Percentiles rank a stretch among this genome's conserved stretches.
Conservation (phyloP, 2,113 vertebrate genomes). For the Callocephalon fimbriatum region DNA sequence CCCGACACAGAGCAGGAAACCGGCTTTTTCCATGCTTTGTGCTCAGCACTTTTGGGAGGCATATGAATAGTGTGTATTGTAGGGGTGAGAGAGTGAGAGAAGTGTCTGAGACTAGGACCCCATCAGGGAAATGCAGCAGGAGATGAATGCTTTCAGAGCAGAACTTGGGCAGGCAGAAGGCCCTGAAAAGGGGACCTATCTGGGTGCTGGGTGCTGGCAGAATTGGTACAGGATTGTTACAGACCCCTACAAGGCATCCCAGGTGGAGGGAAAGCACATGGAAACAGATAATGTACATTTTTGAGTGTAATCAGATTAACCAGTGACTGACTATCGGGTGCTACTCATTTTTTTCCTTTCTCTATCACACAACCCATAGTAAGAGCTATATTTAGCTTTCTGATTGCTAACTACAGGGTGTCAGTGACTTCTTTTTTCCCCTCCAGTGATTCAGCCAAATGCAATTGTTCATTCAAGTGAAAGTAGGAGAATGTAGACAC, state of each 20-base stretch:
- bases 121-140: fast-evolving
- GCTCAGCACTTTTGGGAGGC: neutral
- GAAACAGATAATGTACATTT: fast-evolving
- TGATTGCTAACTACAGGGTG: slow-evolving; percentile 13
- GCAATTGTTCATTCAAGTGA: neutral
- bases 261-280: fast-evolving
- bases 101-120: neutral
- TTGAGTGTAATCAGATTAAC: neutral
- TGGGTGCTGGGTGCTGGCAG: neutral
- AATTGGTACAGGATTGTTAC: neutral
- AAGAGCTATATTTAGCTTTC: slow-evolving; percentile 39
- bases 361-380: neutral
- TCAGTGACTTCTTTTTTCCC: slow-evolving; percentile 23
- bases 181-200: fast-evolving
- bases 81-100: no score
- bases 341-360: neutral
- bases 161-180: neutral
- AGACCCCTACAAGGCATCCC: neutral
- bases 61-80: no score
- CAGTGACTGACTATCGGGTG: neutral
- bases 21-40: fast-evolving
- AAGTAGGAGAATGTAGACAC: neutral
- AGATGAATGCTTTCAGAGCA: neutral
- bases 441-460: neutral
- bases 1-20: neutral